Base-by-base conservation (phyloP, 2,797 vertebrate species). In the Orientallactaga sibirica region DNA sequence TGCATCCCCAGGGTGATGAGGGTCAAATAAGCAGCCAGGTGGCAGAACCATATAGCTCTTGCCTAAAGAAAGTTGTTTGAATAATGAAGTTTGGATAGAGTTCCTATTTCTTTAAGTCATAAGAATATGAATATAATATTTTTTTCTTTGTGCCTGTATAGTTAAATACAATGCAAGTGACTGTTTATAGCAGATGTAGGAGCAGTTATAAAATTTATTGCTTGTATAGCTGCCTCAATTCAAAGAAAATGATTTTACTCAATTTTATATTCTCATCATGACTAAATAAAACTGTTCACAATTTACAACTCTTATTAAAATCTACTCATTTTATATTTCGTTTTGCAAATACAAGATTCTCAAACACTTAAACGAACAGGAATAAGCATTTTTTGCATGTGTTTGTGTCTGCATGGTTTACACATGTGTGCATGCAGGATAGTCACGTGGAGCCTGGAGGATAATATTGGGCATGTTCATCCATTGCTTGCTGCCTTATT, bases 261-360 rank as follows among this genome's bases (percentile, higher is more conserved):
- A 75, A 20, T 74, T 88, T 89, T 22, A 14, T 22, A 48, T 75
- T 61, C 61, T 89, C 27, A 73, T 55, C 6, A 25, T 80, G 73
- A 67, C 14, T 93, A 86, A 73, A 81, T 55, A 10, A 83, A 87
- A 68, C 0, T 9, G 73, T 64, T 66, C 90, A 19, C 19, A 62
- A 58, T 81, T 94, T 48, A 64, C 3, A 88, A 33, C 12, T 66
- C 0, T 73, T 52, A 68, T 77, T 94, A 33, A 77, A 73, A 55
- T 87, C 58, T 76, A 7, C 64, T 90, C n/a, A 19, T 55, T 61
- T 94, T 78, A 41, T 70, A 41, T 88, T 88, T 89, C 27, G 66
- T 78, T 68, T 73, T 67, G 18, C 2, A 89, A 75, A 91, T 41
- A 25, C 74, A 75, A 83, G 25, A 37, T 25, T 37, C 24, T 75